Conservation (phyloP, 1,140 invertebrate species). For the Neodiprion fabricii region DNA sequence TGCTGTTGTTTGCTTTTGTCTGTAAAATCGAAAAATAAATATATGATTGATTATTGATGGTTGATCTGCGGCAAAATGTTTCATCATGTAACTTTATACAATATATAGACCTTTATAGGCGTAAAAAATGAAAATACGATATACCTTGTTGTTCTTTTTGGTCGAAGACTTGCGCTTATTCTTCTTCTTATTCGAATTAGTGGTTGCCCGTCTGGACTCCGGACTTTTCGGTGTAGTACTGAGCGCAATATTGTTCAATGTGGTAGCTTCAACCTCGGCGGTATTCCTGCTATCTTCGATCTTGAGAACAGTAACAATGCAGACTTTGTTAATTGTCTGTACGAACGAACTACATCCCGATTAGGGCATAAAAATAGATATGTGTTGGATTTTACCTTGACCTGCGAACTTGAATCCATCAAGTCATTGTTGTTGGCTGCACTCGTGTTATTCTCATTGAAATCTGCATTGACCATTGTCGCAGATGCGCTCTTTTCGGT, state of each 20-base stretch:
- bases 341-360: too few species aligned
- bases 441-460: conserved; percentile 38
- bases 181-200: conserved; percentile 38
- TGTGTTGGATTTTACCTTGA: background rate
- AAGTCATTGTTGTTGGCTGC: conserved; percentile 6
- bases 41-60: background rate
- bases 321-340: too few species aligned
- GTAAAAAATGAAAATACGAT: conserved; percentile 1
- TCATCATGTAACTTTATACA: background rate
- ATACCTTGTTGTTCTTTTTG: conserved; percentile 31
- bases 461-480: conserved; percentile 45
- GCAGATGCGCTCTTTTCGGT: conserved; percentile 39
- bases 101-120: background rate
- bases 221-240: conserved; percentile 38
- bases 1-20: conserved; percentile 60
- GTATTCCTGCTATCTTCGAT: background rate
- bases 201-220: conserved; percentile 51
- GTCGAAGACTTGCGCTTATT: conserved; percentile 28
- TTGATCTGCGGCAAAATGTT: background rate
- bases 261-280: background rate
- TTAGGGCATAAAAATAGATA: too few species aligned
- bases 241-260: background rate
- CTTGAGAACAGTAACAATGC: background rate
- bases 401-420: background rate
- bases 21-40: conserved; percentile 32